These are phyloP conservation scores for Saturnia pavonia DNA, from an alignment of 2,888 invertebrate genomes.

Conservation along the genomic window DNA sequence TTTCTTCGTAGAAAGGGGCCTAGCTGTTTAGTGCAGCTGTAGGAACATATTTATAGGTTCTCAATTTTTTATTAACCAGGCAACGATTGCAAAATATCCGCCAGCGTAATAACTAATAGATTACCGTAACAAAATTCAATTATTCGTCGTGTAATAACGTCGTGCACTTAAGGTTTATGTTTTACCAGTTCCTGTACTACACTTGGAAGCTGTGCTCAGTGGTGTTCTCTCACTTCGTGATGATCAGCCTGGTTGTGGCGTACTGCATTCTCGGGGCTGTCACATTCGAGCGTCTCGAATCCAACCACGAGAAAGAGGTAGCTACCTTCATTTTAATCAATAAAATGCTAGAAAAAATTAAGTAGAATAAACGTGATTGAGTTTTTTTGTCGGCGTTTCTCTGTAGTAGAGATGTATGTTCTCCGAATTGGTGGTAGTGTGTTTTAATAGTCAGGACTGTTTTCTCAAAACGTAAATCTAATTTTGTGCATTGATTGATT, in stretches of 20 bases:
- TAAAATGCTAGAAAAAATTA: not conserved
- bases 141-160: not conserved
- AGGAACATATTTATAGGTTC: not conserved
- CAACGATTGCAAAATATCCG: not conserved
- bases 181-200: slow-evolving; percentile 82
- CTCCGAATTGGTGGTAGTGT: not conserved
- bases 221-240: slow-evolving; percentile 93
- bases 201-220: slow-evolving; percentile 92
- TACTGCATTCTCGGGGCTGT: slow-evolving; percentile 95
- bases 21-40: not conserved
- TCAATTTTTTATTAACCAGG: not conserved
- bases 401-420: not conserved
- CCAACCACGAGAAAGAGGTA: slow-evolving; percentile 88
- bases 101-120: not conserved
- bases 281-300: slow-evolving; percentile 90
- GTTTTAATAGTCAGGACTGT: not conserved
- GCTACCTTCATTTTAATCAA: slow-evolving; percentile 30
- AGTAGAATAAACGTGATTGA: not conserved
- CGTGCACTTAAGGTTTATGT: too few species aligned
- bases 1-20: not conserved
- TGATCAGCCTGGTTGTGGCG: slow-evolving; percentile 93
- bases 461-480: too few species aligned
- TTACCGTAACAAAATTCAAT: too few species aligned
- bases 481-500: too few species aligned
- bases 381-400: not conserved